Evolutionary conservation across 2,797 vertebrate genomes (phyloP).

Genomic region (Rhinichthys osculus): DNA sequence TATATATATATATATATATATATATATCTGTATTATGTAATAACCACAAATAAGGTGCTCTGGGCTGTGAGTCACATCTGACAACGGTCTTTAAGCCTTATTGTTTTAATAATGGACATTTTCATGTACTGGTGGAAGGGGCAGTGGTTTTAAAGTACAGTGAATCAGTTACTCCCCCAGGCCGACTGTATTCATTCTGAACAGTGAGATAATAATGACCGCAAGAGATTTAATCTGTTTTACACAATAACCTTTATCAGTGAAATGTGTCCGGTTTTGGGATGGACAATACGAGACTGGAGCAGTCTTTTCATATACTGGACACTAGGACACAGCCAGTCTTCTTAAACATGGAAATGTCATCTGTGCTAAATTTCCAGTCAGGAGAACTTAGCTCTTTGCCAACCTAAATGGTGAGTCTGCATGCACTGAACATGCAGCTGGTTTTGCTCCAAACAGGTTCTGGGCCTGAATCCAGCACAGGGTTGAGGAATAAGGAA

Average conservation of each 20-base stretch:
- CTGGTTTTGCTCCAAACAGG: slow-evolving; percentile 77
- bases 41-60: not conserved
- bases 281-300: not conserved
- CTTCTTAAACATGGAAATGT: slow-evolving; percentile 73
- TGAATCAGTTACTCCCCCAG: not conserved
- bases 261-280: not conserved
- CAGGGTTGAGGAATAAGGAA: slow-evolving; percentile 35
- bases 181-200: not conserved
- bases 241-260: not conserved
- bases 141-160: not conserved
- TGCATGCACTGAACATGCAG: slow-evolving; percentile 76
- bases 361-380: slow-evolving; percentile 62
- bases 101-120: not conserved
- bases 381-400: slow-evolving; percentile 61
- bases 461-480: slow-evolving; percentile 73
- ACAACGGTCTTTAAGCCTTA: not conserved
- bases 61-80: not conserved
- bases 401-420: slow-evolving; percentile 77
- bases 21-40: not conserved
- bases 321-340: slow-evolving; percentile 73
- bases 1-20: too few species aligned
- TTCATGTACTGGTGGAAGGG: not conserved
- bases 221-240: not conserved
- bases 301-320: not conserved
- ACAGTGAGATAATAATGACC: not conserved